Evolutionary conservation across 30 jellyfish, hydroid and myxozoan genomes (phyloP).

Genomic region (Aurelia sp.): DNA sequence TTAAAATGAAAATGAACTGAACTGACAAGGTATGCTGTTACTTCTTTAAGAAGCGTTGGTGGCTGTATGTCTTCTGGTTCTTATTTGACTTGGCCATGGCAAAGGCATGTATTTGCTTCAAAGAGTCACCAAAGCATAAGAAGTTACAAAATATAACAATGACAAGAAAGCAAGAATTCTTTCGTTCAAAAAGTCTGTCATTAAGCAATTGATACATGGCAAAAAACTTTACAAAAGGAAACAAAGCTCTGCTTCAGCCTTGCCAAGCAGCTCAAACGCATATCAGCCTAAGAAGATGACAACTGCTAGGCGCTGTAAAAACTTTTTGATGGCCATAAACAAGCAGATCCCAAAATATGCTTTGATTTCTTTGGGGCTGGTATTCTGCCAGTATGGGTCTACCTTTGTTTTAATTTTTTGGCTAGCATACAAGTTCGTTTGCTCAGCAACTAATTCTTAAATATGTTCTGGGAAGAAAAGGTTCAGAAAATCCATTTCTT

Average conservation of each 20-base stretch:
- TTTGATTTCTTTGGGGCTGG: not conserved
- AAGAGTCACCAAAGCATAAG: slow-evolving; percentile 5
- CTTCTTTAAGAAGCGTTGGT: slow-evolving; percentile 15
- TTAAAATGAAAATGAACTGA: too few species aligned
- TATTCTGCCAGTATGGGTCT: slow-evolving; percentile 1
- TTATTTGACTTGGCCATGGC: not conserved
- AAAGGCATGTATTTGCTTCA: not conserved
- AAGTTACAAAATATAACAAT: not conserved
- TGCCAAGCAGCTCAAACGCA: not conserved
- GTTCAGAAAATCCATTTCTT: not conserved
- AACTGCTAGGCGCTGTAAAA: not conserved
- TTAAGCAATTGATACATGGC: not conserved
- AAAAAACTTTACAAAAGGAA: too few species aligned
- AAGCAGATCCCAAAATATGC: not conserved
- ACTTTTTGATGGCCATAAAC: slow-evolving; percentile 2
- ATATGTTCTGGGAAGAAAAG: too few species aligned
- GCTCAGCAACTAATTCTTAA: too few species aligned
- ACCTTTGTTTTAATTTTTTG: not conserved
- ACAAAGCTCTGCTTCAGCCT: not conserved
- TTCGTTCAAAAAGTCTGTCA: not conserved
- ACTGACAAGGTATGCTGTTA: not conserved
- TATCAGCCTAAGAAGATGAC: not conserved
- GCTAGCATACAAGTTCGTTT: not conserved
- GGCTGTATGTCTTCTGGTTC: slow-evolving; percentile 5
- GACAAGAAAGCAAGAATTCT: not conserved